Conservation (phyloP, 2,888 invertebrate genomes). For the Leptinotarsa peninsularis region DNA sequence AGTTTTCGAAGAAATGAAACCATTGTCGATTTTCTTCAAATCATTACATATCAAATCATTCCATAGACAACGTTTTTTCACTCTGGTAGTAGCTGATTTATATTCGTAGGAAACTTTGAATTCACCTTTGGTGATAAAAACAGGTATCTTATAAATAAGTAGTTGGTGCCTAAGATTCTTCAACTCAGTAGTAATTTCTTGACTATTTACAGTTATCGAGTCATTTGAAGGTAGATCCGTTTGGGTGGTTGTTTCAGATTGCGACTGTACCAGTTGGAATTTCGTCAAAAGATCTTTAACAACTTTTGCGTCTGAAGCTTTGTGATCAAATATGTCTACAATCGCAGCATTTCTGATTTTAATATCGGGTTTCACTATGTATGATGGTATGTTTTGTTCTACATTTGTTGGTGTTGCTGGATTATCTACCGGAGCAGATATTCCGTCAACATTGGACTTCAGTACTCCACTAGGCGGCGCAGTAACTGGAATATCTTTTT, state of each 20-base stretch:
- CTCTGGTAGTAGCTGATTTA: neutral
- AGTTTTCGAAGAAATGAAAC: neutral
- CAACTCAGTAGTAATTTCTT: slow-evolving; percentile 9
- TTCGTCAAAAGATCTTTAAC: slow-evolving; percentile 41
- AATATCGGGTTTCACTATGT: slow-evolving; percentile 44
- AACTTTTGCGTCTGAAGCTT: slow-evolving; percentile 39
- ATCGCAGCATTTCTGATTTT: slow-evolving; percentile 42
- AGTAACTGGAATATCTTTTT: neutral
- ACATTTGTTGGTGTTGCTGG: neutral
- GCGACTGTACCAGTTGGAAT: neutral
- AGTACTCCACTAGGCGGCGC: neutral
- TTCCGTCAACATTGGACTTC: neutral
- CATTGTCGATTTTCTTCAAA: slow-evolving; percentile 1
- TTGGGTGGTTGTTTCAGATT: slow-evolving; percentile 17
- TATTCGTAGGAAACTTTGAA: slow-evolving; percentile 30
- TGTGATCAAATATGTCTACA: slow-evolving; percentile 34
- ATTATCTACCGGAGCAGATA: neutral
- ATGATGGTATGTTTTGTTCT: slow-evolving; percentile 9
- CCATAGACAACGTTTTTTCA: slow-evolving; percentile 30
- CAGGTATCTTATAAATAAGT: slow-evolving; percentile 27
- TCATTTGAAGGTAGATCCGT: slow-evolving; percentile 17
- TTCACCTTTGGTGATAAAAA: slow-evolving; percentile 18
- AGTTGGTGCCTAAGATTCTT: slow-evolving; percentile 27
- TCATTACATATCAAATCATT: slow-evolving; percentile 28
- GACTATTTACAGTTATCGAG: slow-evolving; percentile 20